phyloP scores from a whole-genome alignment of 2,797 vertebrate genomes.

The Sitta carolinensis region DNA sequence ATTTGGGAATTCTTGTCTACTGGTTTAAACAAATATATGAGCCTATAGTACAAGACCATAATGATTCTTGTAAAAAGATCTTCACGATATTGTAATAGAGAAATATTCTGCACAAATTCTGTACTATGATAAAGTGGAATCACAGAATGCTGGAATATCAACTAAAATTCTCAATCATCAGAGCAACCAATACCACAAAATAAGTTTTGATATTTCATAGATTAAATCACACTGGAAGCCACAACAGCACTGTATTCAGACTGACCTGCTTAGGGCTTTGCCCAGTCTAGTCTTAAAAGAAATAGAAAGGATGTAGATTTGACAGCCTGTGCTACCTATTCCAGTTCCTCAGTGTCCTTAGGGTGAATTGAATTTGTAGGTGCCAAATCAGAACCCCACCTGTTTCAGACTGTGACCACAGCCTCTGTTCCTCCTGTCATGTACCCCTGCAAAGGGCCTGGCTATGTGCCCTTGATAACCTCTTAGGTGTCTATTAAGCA shows the following conservation, averaged over 20 bases:
- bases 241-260: neutral
- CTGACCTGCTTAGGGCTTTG: neutral
- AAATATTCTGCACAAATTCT: neutral
- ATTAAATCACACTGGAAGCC: neutral
- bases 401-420: neutral
- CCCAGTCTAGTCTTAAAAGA: neutral
- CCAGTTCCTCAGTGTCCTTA: neutral
- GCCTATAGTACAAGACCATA: neutral
- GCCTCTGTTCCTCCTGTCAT: neutral
- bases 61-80: neutral
- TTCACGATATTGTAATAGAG: neutral
- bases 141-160: neutral
- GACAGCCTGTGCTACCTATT: neutral
- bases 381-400: neutral
- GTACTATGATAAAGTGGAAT: neutral
- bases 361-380: neutral
- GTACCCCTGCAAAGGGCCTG: neutral
- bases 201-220: neutral
- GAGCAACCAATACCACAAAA: neutral
- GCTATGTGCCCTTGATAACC: neutral
- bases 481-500: neutral
- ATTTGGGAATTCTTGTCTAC: conserved; percentile 46
- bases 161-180: neutral
- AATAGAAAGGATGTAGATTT: neutral
- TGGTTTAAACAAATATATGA: conserved; percentile 39